Percentiles rank a stretch among this genome's conserved stretches.
phyloP scores from a whole-genome alignment of 1,140 invertebrate genomes.

The Cydia strobilella region DNA sequence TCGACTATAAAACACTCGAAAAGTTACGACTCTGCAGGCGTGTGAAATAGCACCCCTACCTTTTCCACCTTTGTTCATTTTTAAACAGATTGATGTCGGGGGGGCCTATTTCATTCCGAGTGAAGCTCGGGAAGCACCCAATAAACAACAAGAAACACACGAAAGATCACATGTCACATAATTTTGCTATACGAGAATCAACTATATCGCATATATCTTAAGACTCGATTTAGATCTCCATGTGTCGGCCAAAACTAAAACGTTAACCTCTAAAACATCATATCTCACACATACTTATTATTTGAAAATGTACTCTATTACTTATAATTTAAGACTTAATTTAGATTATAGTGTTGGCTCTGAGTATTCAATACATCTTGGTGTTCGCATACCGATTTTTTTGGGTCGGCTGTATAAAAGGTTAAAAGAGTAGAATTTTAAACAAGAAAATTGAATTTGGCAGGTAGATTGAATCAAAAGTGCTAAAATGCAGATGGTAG shows the following conservation, averaged over 20 bases:
- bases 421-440: not conserved
- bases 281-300: not conserved
- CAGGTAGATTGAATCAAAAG: not conserved
- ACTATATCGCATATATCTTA: not conserved
- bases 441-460: not conserved
- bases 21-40: not conserved
- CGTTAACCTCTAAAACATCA: no score
- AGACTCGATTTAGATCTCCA: not conserved
- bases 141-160: conserved; percentile 1
- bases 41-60: not conserved
- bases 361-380: not conserved
- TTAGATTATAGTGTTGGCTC: not conserved
- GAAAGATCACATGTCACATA: not conserved
- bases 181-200: not conserved
- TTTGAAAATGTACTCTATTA: not conserved
- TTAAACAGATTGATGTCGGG: conserved; percentile 19
- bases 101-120: not conserved
- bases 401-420: not conserved
- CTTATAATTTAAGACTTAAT: not conserved
- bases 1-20: no score
- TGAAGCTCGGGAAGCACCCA: not conserved
- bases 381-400: not conserved
- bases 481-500: not conserved
- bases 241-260: no score
- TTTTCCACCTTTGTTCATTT: conserved; percentile 28